Conservation (phyloP, 2,888 invertebrate genomes). For the Sphecodes monilicornis region DNA sequence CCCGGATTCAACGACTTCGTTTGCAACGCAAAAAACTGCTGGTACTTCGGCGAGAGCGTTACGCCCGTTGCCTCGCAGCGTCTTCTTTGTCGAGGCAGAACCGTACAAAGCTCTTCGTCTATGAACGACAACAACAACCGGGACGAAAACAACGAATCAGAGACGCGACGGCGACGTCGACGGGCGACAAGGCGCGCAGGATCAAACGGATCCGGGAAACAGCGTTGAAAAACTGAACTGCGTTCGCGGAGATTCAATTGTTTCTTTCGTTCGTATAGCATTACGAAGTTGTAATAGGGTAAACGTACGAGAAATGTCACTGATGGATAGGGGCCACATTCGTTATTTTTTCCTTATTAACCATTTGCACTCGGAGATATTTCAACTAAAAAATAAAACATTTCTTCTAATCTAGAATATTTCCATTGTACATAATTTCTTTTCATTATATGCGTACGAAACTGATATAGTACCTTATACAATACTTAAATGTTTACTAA, state of each 20-base stretch:
- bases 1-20: neutral
- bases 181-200: neutral
- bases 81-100: neutral
- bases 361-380: too few species aligned
- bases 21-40: neutral
- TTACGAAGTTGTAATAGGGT: neutral
- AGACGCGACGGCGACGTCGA: conserved; percentile 28
- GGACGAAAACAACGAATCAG: conserved; percentile 11
- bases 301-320: too few species aligned
- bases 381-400: too few species aligned
- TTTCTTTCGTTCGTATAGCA: neutral
- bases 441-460: too few species aligned
- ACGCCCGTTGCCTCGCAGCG: conserved; percentile 12
- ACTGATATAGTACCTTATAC: too few species aligned
- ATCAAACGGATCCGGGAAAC: neutral
- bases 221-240: neutral
- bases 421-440: too few species aligned
- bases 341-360: too few species aligned
- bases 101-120: conserved; percentile 6
- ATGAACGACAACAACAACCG: conserved; percentile 5
- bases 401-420: too few species aligned
- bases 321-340: too few species aligned
- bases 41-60: neutral
- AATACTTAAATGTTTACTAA: too few species aligned
- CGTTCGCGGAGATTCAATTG: neutral